Evolutionary conservation across 2,113 vertebrate species (phyloP).

Genomic region (Malurus melanocephalus): DNA sequence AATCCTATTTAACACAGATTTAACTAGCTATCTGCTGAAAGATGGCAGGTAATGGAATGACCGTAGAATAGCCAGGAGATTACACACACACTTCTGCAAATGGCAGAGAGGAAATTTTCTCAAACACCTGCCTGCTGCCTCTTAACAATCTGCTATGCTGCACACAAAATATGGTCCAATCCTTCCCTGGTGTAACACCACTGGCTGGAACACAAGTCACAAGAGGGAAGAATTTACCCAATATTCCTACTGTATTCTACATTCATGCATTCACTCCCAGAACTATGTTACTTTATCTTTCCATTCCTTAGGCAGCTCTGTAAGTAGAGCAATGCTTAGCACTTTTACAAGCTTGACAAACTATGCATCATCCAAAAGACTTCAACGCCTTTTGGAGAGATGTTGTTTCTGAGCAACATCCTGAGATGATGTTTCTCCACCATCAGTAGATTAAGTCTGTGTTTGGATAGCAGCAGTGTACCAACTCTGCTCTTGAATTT

Average conservation of each 20-base stretch:
- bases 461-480: not conserved
- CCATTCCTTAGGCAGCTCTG: not conserved
- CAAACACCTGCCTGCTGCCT: not conserved
- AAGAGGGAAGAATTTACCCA: not conserved
- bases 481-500: not conserved
- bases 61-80: not conserved
- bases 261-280: not conserved
- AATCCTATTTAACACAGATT: conserved; percentile 11
- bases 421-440: not conserved
- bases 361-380: not conserved
- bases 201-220: not conserved
- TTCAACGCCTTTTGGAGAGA: not conserved
- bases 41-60: not conserved
- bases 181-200: not conserved
- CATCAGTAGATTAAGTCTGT: not conserved
- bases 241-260: not conserved
- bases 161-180: rapidly evolving
- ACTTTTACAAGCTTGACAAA: not conserved
- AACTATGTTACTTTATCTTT: not conserved
- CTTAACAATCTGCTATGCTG: not conserved
- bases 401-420: too few relatives aligned
- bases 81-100: not conserved
- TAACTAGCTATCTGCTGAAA: conserved; percentile 2
- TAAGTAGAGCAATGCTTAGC: not conserved
- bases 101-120: not conserved